Base-by-base conservation (phyloP, 2,888 invertebrate species). In the Lysandra bellargus region DNA sequence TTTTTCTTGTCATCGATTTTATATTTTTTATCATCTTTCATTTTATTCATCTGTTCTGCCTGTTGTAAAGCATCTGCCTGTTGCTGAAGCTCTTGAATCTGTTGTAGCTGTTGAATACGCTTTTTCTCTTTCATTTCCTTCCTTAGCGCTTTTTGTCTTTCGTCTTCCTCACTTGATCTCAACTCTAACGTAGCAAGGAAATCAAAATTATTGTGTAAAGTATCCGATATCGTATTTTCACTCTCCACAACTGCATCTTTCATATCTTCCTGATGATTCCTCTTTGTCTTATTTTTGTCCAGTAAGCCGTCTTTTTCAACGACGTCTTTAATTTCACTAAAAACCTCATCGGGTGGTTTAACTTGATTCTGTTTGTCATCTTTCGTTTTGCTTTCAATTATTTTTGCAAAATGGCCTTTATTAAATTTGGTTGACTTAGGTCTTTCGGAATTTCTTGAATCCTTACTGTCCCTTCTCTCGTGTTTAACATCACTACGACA, bases 391-490 rank as follows among this genome's bases (percentile, higher is more conserved):
- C 95, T 95, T 87, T 96, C 96, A 82, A 95, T 91, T 78, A 95
- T 89, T 87, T 95, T 95, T 17, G 95, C 93, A 87, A 95, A 94
- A 84, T 94, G 95, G 76, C 95, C 95, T 86, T 96, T 96, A 87
- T 94, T 95, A 83, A 95, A 95, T 89, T 96, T 96, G 5, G 93
- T 90, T 79, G 93, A 90, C 88, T 95, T 94, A 82, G 90, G 92
- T 82, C 89, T 91, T 78, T 92, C 94, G 78, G 85, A 84, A 83
- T 85, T 87, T 83, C 92, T 94, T 1, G 91, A 89, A 84, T 97
- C 97, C 91, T 97, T 97, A 73, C 97, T 97, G 86, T 97, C 97
- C 80, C 97, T 92, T 81, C 97, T 92, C 87, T 96, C 96, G 77
- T 92, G 84, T 86, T 95, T 96, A 14, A 90, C 87, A 61, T 92